Evolutionary conservation across 2,113 vertebrate genomes (phyloP).

Genomic region (Coreoperca whiteheadi): DNA sequence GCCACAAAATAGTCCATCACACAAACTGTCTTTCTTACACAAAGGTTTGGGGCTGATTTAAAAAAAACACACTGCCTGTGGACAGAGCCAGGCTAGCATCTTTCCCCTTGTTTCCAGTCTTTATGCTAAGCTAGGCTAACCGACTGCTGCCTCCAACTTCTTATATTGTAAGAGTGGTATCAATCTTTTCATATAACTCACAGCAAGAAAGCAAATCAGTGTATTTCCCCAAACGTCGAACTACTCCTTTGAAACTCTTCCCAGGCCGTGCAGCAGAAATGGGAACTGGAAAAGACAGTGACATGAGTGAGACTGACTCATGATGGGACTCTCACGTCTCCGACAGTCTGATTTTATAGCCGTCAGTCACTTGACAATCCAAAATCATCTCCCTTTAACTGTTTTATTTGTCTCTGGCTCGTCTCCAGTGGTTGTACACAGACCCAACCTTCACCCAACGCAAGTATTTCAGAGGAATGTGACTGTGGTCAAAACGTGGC

Average conservation of each 20-base stretch:
- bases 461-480: slow-evolving; percentile 72
- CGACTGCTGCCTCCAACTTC: background rate
- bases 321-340: background rate
- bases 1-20: background rate
- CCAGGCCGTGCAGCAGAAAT: background rate
- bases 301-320: slow-evolving; percentile 28
- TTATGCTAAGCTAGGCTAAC: background rate
- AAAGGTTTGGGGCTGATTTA: too few species aligned
- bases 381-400: slow-evolving; percentile 1
- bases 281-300: slow-evolving; percentile 48
- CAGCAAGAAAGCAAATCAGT: background rate
- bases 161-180: background rate
- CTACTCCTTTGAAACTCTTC: slow-evolving; percentile 3
- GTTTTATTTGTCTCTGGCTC: slow-evolving; percentile 30
- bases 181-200: background rate
- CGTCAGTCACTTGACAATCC: background rate
- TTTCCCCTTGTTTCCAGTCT: background rate
- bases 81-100: background rate
- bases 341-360: background rate
- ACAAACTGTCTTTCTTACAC: background rate
- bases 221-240: background rate
- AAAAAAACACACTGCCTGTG: background rate
- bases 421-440: slow-evolving; percentile 50
- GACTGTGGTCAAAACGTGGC: slow-evolving; percentile 71
- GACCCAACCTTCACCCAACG: slow-evolving; percentile 47